Evolutionary conservation across 2,797 vertebrate species (phyloP).

Genomic region (Lagorchestes hirsutus): DNA sequence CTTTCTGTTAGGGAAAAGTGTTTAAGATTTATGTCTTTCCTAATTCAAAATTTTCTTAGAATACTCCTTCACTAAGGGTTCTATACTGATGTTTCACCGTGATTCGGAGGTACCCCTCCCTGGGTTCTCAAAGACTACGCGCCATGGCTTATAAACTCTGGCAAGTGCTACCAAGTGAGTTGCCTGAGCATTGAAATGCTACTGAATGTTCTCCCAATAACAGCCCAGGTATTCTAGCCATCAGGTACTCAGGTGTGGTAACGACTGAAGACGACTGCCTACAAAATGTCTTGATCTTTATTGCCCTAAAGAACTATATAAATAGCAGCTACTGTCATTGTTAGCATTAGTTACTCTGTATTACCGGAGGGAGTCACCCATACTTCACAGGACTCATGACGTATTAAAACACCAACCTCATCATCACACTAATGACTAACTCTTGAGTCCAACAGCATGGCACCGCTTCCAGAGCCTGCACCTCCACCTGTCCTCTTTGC

Average conservation of each 20-base stretch:
- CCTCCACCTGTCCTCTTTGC: background rate
- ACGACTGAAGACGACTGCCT: background rate
- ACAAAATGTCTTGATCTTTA: background rate
- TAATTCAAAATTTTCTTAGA: slow-evolving; percentile 15
- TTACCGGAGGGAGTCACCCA: background rate
- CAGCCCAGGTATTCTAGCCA: background rate
- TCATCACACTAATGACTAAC: slow-evolving; percentile 7
- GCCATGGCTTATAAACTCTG: background rate
- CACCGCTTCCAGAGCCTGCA: too few relatives aligned
- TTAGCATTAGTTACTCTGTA: background rate
- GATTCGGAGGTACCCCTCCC: background rate
- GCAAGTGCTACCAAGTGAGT: background rate
- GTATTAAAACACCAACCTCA: background rate
- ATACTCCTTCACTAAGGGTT: background rate
- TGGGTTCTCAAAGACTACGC: background rate
- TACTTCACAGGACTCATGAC: background rate
- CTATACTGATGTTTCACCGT: background rate
- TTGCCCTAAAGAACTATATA: background rate
- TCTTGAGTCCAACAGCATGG: background rate
- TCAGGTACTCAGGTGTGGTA: background rate
- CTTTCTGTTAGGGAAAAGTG: background rate
- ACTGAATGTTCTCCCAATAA: background rate
- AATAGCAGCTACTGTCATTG: background rate
- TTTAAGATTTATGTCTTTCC: slow-evolving; percentile 41
- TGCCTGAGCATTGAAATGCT: background rate